Evolutionary conservation across 1,140 invertebrate genomes (phyloP), one percentile per base, ranked within the genome.

Genomic region (Drosophila bocki): DNA sequence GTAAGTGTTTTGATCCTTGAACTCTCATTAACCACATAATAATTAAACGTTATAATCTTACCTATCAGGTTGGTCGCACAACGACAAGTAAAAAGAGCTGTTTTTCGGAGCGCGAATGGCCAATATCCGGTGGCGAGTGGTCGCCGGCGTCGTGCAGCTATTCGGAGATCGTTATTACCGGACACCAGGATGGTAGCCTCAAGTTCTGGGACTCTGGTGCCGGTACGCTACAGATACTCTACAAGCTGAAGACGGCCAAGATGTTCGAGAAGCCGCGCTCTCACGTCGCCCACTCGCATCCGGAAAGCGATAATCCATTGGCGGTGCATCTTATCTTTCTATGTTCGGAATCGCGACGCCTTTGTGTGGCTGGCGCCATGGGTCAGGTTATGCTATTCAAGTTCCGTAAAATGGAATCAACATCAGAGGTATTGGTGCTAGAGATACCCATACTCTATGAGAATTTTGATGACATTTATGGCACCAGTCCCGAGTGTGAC

Each of bases 151-250:
- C 97, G 58, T 98, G 97, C 93, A 98, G 97, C 93, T 99, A 99
- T 94, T 97, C 97, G 92, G 98, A 99, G 95, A 97, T 99, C 91
- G 97, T 99, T 80, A 95, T 99, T 50, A 99, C 98, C 47, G 98
- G 98, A 13, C 98, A 99, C 94, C 97, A 98, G 61, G 98, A 99
- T 94, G 98, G 98, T 47, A 98, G 97, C 85, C 95, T 99, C 68
- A 99, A 99, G 93, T 99, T 99, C 94, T 99, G 98, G 98, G 98
- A 99, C 93, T 98, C 98, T 9, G 98, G 98, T 75, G 97, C 97
- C 58, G 97, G 97, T 47, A 97, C 96, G 37, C 94, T 99, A 13
- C 98, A 98, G 93, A 96, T 99, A 71, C 95, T 99, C 83, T 99
- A 99, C 94, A 99, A 99, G 95, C 94, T 99, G 84, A 99, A 99